Evolutionary conservation across 2,113 vertebrate species (phyloP).

Genomic region (Hippocampus zosterae): DNA sequence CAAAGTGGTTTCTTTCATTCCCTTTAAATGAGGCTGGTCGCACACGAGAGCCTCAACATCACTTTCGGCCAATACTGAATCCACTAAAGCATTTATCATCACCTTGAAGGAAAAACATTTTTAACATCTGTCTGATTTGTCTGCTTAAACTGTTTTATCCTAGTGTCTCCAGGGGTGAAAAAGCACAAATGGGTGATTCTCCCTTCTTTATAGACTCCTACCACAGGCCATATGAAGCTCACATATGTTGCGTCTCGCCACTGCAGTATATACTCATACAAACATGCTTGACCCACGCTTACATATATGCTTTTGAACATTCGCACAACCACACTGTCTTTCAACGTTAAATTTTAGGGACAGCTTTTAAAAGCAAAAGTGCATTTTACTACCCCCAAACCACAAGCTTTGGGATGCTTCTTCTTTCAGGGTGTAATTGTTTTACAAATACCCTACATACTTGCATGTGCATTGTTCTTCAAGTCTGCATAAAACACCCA

Average conservation of each 20-base stretch:
- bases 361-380: not conserved
- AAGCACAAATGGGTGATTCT: conserved; percentile 8
- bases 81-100: not conserved
- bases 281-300: not conserved
- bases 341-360: not conserved
- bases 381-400: not conserved
- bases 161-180: not conserved
- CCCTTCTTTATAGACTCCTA: conserved; percentile 19
- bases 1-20: too few species aligned
- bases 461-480: conserved; percentile 5
- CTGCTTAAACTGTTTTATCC: not conserved
- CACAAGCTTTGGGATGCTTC: not conserved
- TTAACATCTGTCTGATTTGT: not conserved
- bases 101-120: not conserved
- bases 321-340: conserved; percentile 7
- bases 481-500: conserved; percentile 6
- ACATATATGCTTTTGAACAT: conserved; percentile 8
- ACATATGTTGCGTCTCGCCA: conserved; percentile 47
- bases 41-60: not conserved
- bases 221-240: conserved; percentile 39
- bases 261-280: conserved; percentile 17
- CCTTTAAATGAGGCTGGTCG: not conserved
- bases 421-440: not conserved
- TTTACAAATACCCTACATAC: conserved; percentile 26
- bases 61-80: not conserved